A percentile compares a stretch with the other conserved stretches of the same genome.
phyloP scores from a whole-genome alignment of 2,113 vertebrate genomes.

The Fulica atra region DNA sequence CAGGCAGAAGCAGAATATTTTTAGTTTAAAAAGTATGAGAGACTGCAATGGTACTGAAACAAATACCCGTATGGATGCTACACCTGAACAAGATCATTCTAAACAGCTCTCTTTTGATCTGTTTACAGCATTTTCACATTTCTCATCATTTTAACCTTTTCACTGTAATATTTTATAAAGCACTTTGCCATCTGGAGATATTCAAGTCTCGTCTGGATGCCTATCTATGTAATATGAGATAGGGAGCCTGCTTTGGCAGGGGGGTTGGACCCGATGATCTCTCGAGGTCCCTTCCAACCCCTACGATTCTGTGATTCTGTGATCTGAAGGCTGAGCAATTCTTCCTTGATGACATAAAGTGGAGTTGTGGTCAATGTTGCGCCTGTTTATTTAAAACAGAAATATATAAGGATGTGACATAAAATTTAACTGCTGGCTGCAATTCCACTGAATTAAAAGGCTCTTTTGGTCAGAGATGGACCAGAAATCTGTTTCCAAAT shows the following conservation, averaged over 20 bases:
- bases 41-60: background rate
- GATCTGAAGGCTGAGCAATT: background rate
- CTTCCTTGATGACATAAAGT: background rate
- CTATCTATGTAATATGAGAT: too few relatives aligned
- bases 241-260: too few relatives aligned
- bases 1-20: background rate
- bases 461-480: background rate
- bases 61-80: background rate
- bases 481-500: background rate
- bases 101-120: background rate
- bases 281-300: too few relatives aligned
- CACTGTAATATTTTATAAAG: background rate
- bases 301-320: too few relatives aligned
- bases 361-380: background rate
- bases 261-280: too few relatives aligned
- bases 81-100: background rate
- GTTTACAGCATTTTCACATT: background rate
- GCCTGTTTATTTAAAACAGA: background rate
- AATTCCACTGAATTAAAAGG: background rate
- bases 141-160: background rate
- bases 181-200: background rate
- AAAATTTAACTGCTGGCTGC: background rate
- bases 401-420: background rate
- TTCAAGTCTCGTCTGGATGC: too few relatives aligned
- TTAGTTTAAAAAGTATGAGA: background rate